Base-by-base conservation (phyloP, 2,797 vertebrate species). In the Sciaenops ocellatus region DNA sequence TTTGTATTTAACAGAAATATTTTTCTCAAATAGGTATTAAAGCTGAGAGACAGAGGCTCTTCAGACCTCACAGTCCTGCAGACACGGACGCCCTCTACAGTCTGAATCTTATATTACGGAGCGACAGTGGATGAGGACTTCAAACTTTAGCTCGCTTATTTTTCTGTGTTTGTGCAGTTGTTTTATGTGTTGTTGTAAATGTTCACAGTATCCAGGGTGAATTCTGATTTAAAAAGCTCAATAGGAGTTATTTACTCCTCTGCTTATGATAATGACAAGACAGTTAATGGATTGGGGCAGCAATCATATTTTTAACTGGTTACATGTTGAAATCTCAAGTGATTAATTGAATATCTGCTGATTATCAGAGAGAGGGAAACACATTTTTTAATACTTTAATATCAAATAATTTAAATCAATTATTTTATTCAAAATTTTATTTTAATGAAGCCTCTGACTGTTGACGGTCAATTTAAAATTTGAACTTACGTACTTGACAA, bases 11-110 rank as follows among this genome's bases (percentile, higher is more conserved):
- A 80, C 24, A 41, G 0, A n/a, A 60, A 26, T 6, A 3, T 30
- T 3, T 73, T 61, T 72, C 55, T 76, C 0, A 54, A 15, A 73
- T 20, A 93, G 92, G 80, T 94, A 94, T 63, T 94, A 73, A 28
- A 63, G 44, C 17, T 24, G 54, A 34, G 34, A n/a, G 24, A 51
- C 41, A 48, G 56, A 28, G 38, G 28, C 24, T 73, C 15, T 8
- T 62, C 67, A 34, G 20, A 26, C 47, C 42, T 59, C 16, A 17
- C 28, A 22, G 50, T 34, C 42, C 15, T 73, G 61, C 46, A 91
- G 92, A 93, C 87, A 87, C 92, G 92, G 95, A 85, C 90, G 90
- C 95, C 95, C 95, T 73, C 89, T 82, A 28, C 76, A 94, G 95
- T 91, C 92, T 91, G 89, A 93, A 92, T 83, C 90, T 88, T 85